phyloP scores from a whole-genome alignment of 2,797 vertebrate species.

The Halcyon chelicuti region DNA sequence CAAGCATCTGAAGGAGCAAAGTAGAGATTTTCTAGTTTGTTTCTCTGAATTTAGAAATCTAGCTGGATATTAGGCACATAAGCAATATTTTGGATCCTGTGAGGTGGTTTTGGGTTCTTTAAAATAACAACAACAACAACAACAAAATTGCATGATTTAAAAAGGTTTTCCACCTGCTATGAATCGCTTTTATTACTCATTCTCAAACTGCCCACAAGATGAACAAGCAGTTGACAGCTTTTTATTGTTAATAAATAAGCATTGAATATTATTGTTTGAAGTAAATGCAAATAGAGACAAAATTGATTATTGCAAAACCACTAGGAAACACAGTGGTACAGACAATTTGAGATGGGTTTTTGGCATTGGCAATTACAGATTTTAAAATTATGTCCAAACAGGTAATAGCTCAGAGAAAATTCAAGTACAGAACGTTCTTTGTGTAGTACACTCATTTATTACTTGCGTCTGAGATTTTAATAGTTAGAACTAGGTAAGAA shows the following conservation, averaged over 20 bases:
- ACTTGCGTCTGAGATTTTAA: background rate
- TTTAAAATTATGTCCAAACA: background rate
- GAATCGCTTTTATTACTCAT: background rate
- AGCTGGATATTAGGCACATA: background rate
- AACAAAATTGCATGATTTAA: background rate
- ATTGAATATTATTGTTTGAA: background rate
- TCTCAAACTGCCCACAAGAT: background rate
- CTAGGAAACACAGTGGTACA: background rate
- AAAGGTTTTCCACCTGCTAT: background rate
- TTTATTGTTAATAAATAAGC: background rate
- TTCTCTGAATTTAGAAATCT: background rate
- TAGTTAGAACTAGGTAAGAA: background rate
- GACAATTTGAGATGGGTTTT: background rate
- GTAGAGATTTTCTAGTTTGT: background rate
- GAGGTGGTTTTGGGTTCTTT: background rate
- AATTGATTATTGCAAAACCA: background rate
- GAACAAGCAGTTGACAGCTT: background rate
- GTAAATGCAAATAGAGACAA: background rate
- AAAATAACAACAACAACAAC: background rate
- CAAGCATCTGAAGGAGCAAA: background rate
- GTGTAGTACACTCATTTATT: background rate
- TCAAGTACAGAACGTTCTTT: background rate
- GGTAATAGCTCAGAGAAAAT: background rate
- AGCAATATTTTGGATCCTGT: background rate
- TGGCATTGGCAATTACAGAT: background rate